A percentile compares a stretch with the other conserved stretches of the same genome.
phyloP scores from a whole-genome alignment of 2,113 vertebrate species.

The Platycercus adscitus region DNA sequence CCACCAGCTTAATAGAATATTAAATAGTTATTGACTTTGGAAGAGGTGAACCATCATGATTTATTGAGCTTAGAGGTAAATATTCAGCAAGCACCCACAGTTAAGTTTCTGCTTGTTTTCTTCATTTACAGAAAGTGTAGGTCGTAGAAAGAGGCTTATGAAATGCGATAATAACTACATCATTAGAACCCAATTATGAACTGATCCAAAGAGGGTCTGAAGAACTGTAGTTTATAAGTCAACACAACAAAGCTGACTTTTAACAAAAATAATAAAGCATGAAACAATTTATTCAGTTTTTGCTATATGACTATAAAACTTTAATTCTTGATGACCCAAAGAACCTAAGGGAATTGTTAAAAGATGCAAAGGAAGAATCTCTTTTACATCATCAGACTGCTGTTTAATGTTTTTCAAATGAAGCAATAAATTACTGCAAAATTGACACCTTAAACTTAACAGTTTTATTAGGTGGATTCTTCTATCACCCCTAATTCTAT shows the following conservation, averaged over 20 bases:
- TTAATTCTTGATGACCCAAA: neutral
- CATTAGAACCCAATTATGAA: neutral
- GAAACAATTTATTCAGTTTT: neutral
- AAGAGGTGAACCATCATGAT: conserved; percentile 45
- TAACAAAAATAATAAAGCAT: neutral
- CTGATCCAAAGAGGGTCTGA: neutral
- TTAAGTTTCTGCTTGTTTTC: conserved; percentile 6
- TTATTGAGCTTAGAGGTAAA: conserved; percentile 50
- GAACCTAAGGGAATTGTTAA: neutral
- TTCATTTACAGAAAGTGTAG: conserved; percentile 29
- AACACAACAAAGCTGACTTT: neutral
- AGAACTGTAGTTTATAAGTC: neutral
- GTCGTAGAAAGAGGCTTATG: neutral
- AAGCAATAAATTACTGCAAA: neutral
- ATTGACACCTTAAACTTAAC: neutral
- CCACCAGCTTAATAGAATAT: conserved; percentile 53
- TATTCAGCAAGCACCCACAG: conserved; percentile 20
- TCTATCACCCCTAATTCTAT: neutral
- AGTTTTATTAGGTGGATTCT: neutral
- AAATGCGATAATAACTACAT: conserved; percentile 13
- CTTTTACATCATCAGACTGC: neutral
- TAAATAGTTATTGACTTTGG: conserved; percentile 56
- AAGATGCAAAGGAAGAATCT: neutral
- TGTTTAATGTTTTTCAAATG: neutral
- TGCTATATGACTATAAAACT: neutral